Conservation (phyloP, 2,888 invertebrate species). For the Masnerella sp. region DNA sequence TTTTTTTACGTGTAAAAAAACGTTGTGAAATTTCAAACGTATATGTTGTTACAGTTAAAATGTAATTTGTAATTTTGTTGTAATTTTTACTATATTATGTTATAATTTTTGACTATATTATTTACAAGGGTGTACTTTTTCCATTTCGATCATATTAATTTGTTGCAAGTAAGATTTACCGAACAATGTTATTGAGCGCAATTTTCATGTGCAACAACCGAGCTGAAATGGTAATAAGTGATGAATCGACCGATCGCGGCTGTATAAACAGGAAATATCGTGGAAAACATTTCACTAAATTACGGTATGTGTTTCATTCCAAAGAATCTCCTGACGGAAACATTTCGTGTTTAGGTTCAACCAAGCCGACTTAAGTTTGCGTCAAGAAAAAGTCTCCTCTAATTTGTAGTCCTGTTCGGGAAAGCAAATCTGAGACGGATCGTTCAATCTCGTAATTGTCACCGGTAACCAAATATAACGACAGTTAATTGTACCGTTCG, state of each 20-base stretch:
- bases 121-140: slow-evolving; percentile 5
- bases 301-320: slow-evolving; percentile 21
- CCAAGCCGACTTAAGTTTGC: slow-evolving; percentile 25
- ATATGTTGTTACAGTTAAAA: no score
- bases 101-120: background rate
- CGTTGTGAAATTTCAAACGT: no score
- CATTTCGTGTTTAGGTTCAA: slow-evolving; percentile 42
- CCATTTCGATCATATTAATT: slow-evolving; percentile 15
- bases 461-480: slow-evolving; percentile 23
- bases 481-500: slow-evolving; percentile 13
- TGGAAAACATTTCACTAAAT: slow-evolving; percentile 37
- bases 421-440: slow-evolving; percentile 59
- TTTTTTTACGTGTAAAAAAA: no score
- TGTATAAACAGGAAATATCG: slow-evolving; percentile 15
- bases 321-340: slow-evolving; percentile 17
- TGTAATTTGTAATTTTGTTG: no score
- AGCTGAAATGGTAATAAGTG: slow-evolving; percentile 36
- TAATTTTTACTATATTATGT: no score
- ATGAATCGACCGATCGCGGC: slow-evolving; percentile 29
- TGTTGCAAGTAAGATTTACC: slow-evolving; percentile 13
- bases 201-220: slow-evolving; percentile 20
- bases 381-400: slow-evolving; percentile 51
- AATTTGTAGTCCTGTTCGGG: slow-evolving; percentile 63
- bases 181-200: slow-evolving; percentile 23
- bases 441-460: slow-evolving; percentile 23